Evolutionary conservation across 2,888 invertebrate species (phyloP).

Genomic region (Gerris lacustris): DNA sequence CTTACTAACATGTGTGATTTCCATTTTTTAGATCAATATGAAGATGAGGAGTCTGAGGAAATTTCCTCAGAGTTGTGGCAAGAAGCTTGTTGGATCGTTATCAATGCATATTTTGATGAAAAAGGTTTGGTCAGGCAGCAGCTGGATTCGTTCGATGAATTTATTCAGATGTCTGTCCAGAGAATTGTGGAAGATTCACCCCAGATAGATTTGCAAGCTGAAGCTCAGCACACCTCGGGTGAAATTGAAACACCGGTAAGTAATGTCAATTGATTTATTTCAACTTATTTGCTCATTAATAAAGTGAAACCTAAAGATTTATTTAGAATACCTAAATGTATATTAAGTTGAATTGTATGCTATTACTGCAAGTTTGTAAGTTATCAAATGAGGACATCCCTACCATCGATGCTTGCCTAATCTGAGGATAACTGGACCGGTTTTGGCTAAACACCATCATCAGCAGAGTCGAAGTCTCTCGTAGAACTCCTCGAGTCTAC

Average conservation of each 20-base stretch:
- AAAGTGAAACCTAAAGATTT: neutral
- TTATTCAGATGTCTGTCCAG: constrained; percentile 99
- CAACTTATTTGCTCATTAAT: neutral
- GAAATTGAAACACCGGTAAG: constrained; percentile 73
- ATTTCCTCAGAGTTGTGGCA: constrained; percentile 98
- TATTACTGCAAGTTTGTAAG: neutral
- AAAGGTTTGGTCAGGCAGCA: constrained; percentile 98
- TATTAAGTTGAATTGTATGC: neutral
- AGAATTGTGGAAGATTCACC: constrained; percentile 98
- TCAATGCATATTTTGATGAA: constrained; percentile 99
- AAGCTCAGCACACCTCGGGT: constrained; percentile 91
- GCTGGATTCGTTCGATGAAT: constrained; percentile 98
- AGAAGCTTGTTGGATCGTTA: constrained; percentile 99
- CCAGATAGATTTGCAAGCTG: constrained; percentile 91
- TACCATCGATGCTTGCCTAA: too few species aligned
- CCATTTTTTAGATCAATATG: constrained; percentile 41
- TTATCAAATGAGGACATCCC: too few species aligned
- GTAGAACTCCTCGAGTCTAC: too few species aligned
- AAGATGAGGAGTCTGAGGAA: constrained; percentile 84
- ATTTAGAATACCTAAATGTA: neutral
- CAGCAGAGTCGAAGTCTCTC: too few species aligned
- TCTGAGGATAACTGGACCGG: too few species aligned
- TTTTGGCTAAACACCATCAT: too few species aligned
- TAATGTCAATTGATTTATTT: constrained; percentile 23
- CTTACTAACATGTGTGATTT: neutral